Conservation (phyloP, 1,140 invertebrate species). For the Mactra quadrangularis region DNA sequence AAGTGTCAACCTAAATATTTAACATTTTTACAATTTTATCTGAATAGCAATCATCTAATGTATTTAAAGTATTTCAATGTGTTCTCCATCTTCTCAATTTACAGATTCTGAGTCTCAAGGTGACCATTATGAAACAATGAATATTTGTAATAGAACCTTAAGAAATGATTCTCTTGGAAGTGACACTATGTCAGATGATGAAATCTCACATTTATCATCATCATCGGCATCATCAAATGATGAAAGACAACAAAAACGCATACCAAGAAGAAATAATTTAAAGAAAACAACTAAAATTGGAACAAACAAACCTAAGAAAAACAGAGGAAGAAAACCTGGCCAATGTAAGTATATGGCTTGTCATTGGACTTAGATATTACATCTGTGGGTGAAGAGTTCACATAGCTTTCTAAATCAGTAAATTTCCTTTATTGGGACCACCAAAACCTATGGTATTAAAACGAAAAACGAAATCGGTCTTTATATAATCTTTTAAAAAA, state of each 20-base stretch:
- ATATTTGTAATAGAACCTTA: neutral
- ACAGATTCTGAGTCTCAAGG: conserved; percentile 51
- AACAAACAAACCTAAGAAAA: conserved; percentile 24
- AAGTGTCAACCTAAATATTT: too few relatives aligned
- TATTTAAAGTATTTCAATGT: too few relatives aligned
- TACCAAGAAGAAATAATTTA: conserved; percentile 12
- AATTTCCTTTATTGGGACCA: too few relatives aligned
- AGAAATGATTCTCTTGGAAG: conserved; percentile 31
- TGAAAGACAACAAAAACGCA: neutral
- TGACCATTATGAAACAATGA: conserved; percentile 15
- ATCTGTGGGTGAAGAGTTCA: too few relatives aligned
- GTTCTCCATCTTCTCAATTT: too few relatives aligned
- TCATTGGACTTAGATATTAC: too few relatives aligned
- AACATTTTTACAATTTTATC: too few relatives aligned
- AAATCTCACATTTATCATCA: neutral
- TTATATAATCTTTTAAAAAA: too few relatives aligned
- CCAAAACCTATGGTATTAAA: too few relatives aligned
- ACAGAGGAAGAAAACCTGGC: conserved; percentile 65
- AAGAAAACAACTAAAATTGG: conserved; percentile 14
- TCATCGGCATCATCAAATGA: conserved; percentile 35
- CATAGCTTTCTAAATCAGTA: too few relatives aligned
- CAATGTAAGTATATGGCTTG: conserved; percentile 68
- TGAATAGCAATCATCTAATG: too few relatives aligned
- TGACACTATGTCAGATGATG: conserved; percentile 56
- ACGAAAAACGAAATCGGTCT: too few relatives aligned